Conservation (phyloP, 2,113 vertebrate species). For the Rhinogobius similis region DNA sequence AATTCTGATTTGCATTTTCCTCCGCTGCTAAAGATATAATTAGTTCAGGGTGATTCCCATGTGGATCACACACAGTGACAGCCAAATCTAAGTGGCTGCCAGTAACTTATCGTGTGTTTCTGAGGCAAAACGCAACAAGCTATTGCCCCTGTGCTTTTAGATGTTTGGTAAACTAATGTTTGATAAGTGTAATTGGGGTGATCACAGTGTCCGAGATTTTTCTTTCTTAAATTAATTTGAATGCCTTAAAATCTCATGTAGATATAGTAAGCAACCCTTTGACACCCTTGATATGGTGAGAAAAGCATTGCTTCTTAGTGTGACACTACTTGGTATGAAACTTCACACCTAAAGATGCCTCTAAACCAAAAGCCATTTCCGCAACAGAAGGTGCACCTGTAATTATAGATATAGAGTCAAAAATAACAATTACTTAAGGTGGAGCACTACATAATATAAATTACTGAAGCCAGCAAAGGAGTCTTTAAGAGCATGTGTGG, state of each 20-base stretch:
- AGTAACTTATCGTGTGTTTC: constrained; percentile 73
- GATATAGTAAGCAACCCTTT: constrained; percentile 4
- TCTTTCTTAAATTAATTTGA: constrained; percentile 14
- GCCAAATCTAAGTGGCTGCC: constrained; percentile 78
- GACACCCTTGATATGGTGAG: constrained; percentile 9
- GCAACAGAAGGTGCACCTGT: constrained; percentile 49
- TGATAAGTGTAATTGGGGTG: constrained; percentile 1
- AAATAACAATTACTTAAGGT: constrained; percentile 71
- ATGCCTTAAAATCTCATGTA: constrained; percentile 17
- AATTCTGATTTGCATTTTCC: constrained; percentile 85
- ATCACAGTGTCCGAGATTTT: not conserved
- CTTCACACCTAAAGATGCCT: constrained; percentile 48
- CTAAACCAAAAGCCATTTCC: constrained; percentile 48
- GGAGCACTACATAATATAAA: constrained; percentile 56
- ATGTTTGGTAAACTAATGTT: constrained; percentile 12
- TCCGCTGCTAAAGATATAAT: constrained; percentile 83
- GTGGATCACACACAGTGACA: constrained; percentile 81
- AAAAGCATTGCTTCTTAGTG: not conserved
- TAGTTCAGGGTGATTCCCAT: constrained; percentile 84
- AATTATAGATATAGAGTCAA: constrained; percentile 66
- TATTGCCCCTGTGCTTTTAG: constrained; percentile 7
- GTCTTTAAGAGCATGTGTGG: constrained; percentile 65
- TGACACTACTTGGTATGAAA: not conserved
- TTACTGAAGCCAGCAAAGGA: constrained; percentile 57
- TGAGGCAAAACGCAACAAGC: constrained; percentile 54